Percentiles rank a stretch among this genome's conserved stretches.
Evolutionary conservation across 2,797 vertebrate species (phyloP).

Genomic region (Smutsia temminckii): DNA sequence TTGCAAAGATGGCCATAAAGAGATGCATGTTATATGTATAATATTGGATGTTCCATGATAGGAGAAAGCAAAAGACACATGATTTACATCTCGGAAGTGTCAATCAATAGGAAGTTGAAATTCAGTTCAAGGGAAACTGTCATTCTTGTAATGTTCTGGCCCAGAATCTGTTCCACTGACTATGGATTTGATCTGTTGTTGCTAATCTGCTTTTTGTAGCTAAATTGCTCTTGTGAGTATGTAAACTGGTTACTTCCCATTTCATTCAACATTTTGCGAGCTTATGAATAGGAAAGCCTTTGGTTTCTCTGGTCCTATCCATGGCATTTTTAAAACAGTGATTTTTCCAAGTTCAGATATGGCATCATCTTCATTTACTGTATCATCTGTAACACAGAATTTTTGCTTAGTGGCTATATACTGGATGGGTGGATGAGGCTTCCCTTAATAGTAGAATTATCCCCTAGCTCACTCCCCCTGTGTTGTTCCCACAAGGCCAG

Average conservation of each 20-base stretch:
- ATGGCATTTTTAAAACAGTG: neutral
- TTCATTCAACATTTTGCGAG: neutral
- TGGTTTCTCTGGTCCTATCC: neutral
- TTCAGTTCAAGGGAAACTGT: neutral
- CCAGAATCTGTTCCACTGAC: neutral
- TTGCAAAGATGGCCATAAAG: neutral
- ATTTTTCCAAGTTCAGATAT: neutral
- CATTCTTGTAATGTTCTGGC: neutral
- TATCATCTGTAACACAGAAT: neutral
- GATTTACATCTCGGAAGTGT: neutral
- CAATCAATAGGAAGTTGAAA: neutral
- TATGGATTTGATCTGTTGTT: neutral
- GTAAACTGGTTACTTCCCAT: neutral
- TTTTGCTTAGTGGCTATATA: neutral
- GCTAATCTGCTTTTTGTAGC: neutral
- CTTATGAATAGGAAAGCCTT: neutral
- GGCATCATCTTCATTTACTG: neutral
- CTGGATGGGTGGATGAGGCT: accelerated
- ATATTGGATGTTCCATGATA: neutral
- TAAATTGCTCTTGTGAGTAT: neutral
- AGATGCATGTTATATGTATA: neutral
- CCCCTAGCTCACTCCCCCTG: neutral
- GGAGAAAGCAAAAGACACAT: neutral
- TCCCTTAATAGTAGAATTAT: neutral
- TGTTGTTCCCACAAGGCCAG: neutral